Conservation (phyloP, 2,113 vertebrate genomes). For the Syngnathus floridae region DNA sequence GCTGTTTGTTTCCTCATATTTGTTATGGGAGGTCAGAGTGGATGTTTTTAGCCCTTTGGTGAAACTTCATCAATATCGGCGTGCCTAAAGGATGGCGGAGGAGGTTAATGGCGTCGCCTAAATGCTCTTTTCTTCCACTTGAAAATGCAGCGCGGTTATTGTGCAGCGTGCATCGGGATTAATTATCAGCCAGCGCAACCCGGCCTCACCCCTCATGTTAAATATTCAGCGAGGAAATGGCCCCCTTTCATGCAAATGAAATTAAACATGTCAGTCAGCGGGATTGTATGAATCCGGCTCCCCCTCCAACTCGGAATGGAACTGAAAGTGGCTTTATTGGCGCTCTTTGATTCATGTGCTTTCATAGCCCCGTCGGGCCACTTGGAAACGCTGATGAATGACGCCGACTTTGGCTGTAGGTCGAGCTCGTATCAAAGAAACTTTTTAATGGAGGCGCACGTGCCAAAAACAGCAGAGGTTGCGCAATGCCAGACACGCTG, state of each 20-base stretch:
- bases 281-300: constrained; percentile 55
- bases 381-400: background rate
- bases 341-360: constrained; percentile 52
- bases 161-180: constrained; percentile 66
- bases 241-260: constrained; percentile 69
- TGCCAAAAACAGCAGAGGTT: constrained; percentile 1
- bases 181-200: constrained; percentile 63
- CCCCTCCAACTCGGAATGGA: constrained; percentile 21
- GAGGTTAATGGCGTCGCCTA: constrained; percentile 58
- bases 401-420: background rate
- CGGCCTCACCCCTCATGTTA: constrained; percentile 59
- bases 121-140: constrained; percentile 49
- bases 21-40: background rate
- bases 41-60: constrained; percentile 5
- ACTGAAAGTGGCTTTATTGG: constrained; percentile 56
- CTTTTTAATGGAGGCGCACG: constrained; percentile 29
- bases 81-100: constrained; percentile 44
- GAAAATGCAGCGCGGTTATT: constrained; percentile 53
- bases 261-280: constrained; percentile 73
- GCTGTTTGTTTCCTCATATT: constrained; percentile 3
- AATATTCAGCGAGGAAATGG: constrained; percentile 65
- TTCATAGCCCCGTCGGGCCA: constrained; percentile 37
- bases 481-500: background rate
- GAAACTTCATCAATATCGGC: constrained; percentile 54
- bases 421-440: constrained; percentile 44